Percentiles rank a stretch among this genome's conserved stretches.
Evolutionary conservation across 1,140 invertebrate genomes (phyloP).

Genomic region (Pinna nobilis): DNA sequence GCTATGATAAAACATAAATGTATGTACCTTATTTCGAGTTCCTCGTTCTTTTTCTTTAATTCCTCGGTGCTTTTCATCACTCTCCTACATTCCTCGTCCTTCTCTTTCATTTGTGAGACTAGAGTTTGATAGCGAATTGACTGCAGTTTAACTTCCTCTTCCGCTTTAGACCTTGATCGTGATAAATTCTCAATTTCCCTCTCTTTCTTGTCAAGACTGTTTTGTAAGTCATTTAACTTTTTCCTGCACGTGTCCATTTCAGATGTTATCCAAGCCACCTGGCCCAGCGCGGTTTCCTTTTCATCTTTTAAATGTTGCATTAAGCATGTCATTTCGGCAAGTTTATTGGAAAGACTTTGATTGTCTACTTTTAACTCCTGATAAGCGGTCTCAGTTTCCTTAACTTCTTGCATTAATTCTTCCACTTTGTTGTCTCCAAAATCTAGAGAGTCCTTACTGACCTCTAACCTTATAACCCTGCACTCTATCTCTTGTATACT

Average conservation of each 20-base stretch:
- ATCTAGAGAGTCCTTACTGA: constrained; percentile 32
- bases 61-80: constrained; percentile 11
- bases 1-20: not conserved
- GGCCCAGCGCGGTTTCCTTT: not conserved
- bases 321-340: not conserved
- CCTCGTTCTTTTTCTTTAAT: constrained; percentile 5
- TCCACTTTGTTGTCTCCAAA: constrained; percentile 15
- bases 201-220: not conserved
- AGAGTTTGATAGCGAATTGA: not conserved
- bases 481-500: constrained; percentile 40
- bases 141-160: constrained; percentile 13
- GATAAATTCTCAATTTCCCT: not conserved
- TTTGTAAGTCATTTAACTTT: not conserved
- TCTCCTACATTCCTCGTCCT: constrained; percentile 16
- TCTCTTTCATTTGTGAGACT: constrained; percentile 3
- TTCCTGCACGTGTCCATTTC: not conserved
- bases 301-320: not conserved
- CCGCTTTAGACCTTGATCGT: not conserved
- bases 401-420: not conserved
- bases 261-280: not conserved
- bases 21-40: constrained; percentile 19
- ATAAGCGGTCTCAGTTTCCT: not conserved
- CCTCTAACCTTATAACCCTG: constrained; percentile 35
- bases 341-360: not conserved
- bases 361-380: constrained; percentile 8